Base-by-base conservation (phyloP, 2,113 vertebrate species). In the Hoplias malabaricus region DNA sequence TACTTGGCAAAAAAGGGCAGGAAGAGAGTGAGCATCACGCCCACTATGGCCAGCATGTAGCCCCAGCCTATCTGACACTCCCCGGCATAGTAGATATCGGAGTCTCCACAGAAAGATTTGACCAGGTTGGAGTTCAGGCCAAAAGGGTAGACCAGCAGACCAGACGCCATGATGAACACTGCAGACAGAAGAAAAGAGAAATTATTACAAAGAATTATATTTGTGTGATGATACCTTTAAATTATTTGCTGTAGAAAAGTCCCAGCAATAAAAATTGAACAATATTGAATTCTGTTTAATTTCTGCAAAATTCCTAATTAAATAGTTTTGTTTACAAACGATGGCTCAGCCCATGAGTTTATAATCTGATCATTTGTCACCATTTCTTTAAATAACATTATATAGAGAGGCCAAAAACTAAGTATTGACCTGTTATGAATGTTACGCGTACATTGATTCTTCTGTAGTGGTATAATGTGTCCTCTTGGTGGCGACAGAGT, bases 1-100 rank as follows among this genome's bases (percentile, higher is more conserved):
- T 98, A 98, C 94, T 96, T 96, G 86, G 95, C 95, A 83, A 98
- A 98, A 90, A 96, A 97, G 80, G 96, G 96, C 90, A 98, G 89
- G 88, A 98, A 98, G 81, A 96, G 91, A 19, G 96, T 96, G 84
- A 98, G 93, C 95, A 96, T 94, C 81, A 98, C 95, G 23, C 95
- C 95, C 2, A 97, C 96, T 3, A 97, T 96, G 29, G 95, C 95
- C 87, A 98, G 88, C 95, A 96, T 98, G 81, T 96, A 97, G 48
- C 95, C 95, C 96, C 96, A 98, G 78, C 95, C 96, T 23, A 98
- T 95, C 87, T 96, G 95, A 87, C 96, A 98, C 73, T 96, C 94
- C 54, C 94, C 95, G 34, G 94, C 95, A 34, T 95, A 92, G 93
- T 96, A 98, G 90, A 97, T 93, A 85, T 94, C 93, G 5, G 95